Base-by-base conservation (phyloP, 2,113 vertebrate genomes). In the Ploceus nigricollis region DNA sequence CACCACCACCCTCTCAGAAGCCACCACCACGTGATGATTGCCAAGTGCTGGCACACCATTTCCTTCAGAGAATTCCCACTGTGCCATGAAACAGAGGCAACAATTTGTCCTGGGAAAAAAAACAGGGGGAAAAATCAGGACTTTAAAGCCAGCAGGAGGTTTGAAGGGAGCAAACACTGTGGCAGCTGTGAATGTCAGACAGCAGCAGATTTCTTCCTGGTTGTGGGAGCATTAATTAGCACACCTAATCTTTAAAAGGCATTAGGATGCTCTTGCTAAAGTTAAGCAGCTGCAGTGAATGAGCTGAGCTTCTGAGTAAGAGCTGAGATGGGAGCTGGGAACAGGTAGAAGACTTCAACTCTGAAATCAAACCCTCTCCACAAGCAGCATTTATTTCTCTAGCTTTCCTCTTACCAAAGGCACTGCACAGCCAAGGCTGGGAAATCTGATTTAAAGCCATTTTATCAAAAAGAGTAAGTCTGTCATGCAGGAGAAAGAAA, bases 41-140 rank as follows among this genome's bases (percentile, higher is more conserved):
- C n/a, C 40, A 69, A 42, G 45, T 13, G 33, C 37, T 37, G 42
- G 25, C 1, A 1, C 10, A 69, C 40, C 25, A 4, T 16, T 58
- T 44, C 50, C 64, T 37, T 7, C 30, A 51, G 7, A 33, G 28
- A 53, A 39, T 58, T 57, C 25, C 20, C 53, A 18, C 15, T 23
- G 23, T 16, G 54, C 33, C 8, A 0, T 1, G 37, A 73, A 17
- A 45, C 42, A 7, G 10, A 78, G 51, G 50, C 20, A 61, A 79
- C 10, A 48, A 40, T 30, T 89, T 87, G 45, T 40, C 51, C 73
- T 39, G 28, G 69, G 50, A 42, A 45, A 28, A 28, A 37, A 50
- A 25, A 3, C 3, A 1, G 2, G 3, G 19, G 13, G 15, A 2
- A 2, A 18, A 37, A 27, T 22, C 61, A 39, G 30, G 31, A 83